A percentile compares a stretch with the other conserved stretches of the same genome.
phyloP scores from a whole-genome alignment of 2,113 vertebrate genomes.

The Actenoides lindsayi region DNA sequence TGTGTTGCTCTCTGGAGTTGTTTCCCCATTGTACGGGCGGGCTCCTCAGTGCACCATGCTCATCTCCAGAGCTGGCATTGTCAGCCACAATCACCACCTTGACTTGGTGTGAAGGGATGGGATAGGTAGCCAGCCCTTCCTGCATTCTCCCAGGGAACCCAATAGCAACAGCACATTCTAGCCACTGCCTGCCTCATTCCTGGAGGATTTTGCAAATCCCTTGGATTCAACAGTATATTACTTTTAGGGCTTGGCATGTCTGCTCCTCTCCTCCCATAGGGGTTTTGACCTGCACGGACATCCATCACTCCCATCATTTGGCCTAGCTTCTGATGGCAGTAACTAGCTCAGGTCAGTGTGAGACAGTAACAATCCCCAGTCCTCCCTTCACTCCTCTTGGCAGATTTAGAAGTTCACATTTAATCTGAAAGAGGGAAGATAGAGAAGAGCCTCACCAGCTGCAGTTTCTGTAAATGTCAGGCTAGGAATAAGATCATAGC shows the following conservation, averaged over 20 bases:
- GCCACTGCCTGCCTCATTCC: background rate
- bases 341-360: fast-evolving
- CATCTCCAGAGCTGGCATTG: background rate
- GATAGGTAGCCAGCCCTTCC: background rate
- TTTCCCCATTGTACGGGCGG: background rate
- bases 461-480: conserved; percentile 53
- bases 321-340: background rate
- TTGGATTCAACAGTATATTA: background rate
- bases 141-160: background rate
- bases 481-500: conserved; percentile 35
- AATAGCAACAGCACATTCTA: background rate
- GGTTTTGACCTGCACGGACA: background rate
- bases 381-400: background rate
- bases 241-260: background rate
- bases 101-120: background rate
- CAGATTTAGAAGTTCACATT: conserved; percentile 27
- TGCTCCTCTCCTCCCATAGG: background rate
- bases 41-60: background rate
- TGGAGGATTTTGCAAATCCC: background rate
- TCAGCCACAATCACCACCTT: background rate
- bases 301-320: background rate
- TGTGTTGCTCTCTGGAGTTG: fast-evolving
- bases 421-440: conserved; percentile 39
- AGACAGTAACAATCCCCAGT: background rate
- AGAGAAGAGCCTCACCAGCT: background rate